These are phyloP conservation scores for Gnatocerus cornutus DNA, from an alignment of 2,888 invertebrate genomes.

Conservation along the genomic window DNA sequence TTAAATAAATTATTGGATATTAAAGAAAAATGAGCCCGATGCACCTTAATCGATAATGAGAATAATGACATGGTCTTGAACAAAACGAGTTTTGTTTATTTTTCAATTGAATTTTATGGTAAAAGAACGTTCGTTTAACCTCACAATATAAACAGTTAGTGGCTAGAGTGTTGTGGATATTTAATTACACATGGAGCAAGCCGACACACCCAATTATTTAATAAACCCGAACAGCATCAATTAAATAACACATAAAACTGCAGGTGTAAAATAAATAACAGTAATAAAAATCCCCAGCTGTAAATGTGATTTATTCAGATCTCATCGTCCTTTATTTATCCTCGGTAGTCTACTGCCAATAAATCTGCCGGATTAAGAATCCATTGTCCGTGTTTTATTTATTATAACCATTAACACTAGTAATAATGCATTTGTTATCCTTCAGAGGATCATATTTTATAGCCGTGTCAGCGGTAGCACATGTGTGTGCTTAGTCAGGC, in stretches of 20 bases:
- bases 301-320: slow-evolving; percentile 65
- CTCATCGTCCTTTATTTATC: slow-evolving; percentile 67
- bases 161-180: neutral
- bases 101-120: no score
- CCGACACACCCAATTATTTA: slow-evolving; percentile 7
- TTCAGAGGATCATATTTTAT: slow-evolving; percentile 70
- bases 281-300: slow-evolving; percentile 57
- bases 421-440: slow-evolving; percentile 73
- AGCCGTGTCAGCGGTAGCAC: slow-evolving; percentile 67
- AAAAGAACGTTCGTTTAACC: no score
- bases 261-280: slow-evolving; percentile 61
- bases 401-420: slow-evolving; percentile 72
- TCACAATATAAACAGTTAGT: no score
- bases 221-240: slow-evolving; percentile 40
- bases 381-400: slow-evolving; percentile 71
- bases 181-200: neutral
- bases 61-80: no score
- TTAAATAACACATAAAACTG: slow-evolving; percentile 48
- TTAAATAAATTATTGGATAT: slow-evolving; percentile 9
- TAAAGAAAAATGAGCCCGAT: neutral
- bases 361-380: slow-evolving; percentile 71
- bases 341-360: slow-evolving; percentile 65
- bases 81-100: no score
- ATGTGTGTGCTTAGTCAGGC: slow-evolving; percentile 62
- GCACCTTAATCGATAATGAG: slow-evolving; percentile 6